These are phyloP conservation scores for Cabera pusaria DNA, from an alignment of 2,888 invertebrate species.

Conservation along the genomic window DNA sequence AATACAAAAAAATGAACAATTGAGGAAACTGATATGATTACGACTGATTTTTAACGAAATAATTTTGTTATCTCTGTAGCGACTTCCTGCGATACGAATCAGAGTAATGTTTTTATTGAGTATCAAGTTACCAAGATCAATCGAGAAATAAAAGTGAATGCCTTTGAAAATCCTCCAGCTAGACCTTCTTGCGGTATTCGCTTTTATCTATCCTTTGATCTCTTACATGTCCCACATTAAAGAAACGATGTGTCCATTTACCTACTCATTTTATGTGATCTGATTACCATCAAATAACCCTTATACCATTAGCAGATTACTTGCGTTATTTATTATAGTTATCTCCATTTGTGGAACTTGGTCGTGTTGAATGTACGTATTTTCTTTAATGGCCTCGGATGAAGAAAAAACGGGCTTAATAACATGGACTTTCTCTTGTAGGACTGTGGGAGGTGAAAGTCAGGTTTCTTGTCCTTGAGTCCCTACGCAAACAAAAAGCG, in stretches of 20 bases:
- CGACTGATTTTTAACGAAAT: conserved; percentile 11
- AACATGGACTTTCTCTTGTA: conserved; percentile 62
- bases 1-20: no score
- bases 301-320: conserved; percentile 16
- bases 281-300: conserved; percentile 19
- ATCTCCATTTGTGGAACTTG: conserved; percentile 1
- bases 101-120: conserved; percentile 41
- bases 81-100: conserved; percentile 42
- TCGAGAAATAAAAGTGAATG: conserved; percentile 48
- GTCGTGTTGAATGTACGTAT: conserved; percentile 1
- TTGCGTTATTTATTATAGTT: conserved; percentile 4
- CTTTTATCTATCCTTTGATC: conserved; percentile 61
- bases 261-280: conserved; percentile 21
- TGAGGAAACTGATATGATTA: no score
- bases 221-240: conserved; percentile 30
- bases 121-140: conserved; percentile 53
- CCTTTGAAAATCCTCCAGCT: conserved; percentile 49
- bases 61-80: conserved; percentile 22
- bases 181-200: conserved; percentile 48
- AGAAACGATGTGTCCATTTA: conserved; percentile 21
- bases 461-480: conserved; percentile 61
- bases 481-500: conserved; percentile 50
- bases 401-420: conserved; percentile 50
- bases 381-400: conserved; percentile 46
- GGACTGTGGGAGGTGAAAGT: conserved; percentile 73